Percentiles rank a stretch among this genome's conserved stretches.
Evolutionary conservation across 2,888 invertebrate species (phyloP).

Genomic region (Kryphioiulus occultus): DNA sequence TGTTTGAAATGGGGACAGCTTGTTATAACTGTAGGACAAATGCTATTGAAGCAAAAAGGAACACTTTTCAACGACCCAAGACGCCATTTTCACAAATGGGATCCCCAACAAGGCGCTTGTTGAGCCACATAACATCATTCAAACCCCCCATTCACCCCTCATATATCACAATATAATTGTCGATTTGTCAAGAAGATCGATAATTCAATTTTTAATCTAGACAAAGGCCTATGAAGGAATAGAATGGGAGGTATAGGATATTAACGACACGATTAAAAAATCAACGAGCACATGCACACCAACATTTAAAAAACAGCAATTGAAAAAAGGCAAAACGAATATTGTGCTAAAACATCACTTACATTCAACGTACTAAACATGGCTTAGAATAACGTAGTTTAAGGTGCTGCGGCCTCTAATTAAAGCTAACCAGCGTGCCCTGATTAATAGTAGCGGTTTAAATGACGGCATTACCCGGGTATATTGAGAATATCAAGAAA

Average conservation of each 20-base stretch:
- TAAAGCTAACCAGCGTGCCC: conserved; percentile 38
- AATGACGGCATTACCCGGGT: conserved; percentile 44
- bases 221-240: conserved; percentile 40
- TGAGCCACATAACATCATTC: neutral
- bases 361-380: conserved; percentile 32
- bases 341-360: conserved; percentile 14
- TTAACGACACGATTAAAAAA: conserved; percentile 4
- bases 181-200: conserved; percentile 40
- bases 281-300: conserved; percentile 4
- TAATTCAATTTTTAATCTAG: conserved; percentile 39
- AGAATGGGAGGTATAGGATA: neutral
- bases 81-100: neutral
- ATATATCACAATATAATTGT: conserved; percentile 40
- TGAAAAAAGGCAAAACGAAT: neutral
- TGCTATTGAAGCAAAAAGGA: conserved; percentile 39
- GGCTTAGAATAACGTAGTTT: conserved; percentile 10
- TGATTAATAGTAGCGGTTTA: conserved; percentile 40
- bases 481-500: conserved; percentile 44
- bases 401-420: conserved; percentile 36
- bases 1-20: conserved; percentile 12
- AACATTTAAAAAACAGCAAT: neutral
- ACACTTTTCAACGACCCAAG: conserved; percentile 39
- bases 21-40: conserved; percentile 34
- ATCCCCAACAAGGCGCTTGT: conserved; percentile 38
- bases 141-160: neutral